Base-by-base conservation (phyloP, 2,113 vertebrate species). In the Lepus americanus region DNA sequence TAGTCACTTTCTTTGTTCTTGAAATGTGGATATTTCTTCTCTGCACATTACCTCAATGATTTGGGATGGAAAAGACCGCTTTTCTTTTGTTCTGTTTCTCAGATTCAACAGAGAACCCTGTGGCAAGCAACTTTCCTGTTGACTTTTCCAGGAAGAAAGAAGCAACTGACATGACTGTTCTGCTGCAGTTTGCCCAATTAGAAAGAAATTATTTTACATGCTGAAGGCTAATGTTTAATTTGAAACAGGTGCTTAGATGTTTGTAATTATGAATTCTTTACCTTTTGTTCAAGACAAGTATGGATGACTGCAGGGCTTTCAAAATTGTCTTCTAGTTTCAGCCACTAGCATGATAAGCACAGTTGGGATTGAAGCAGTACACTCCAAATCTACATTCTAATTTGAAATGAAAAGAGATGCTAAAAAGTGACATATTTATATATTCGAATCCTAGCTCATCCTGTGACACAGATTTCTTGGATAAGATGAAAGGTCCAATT, bases 61-160 rank as follows among this genome's bases (percentile, higher is more conserved):
- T 94, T 95, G 87, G 88, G 97, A 95, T 0, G 92, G 97, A 96
- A 98, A 98, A 96, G 77, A 78, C 85, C n/a, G 86, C 53, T 96
- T 73, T 39, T 6, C 76, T 94, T 97, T 70, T 66, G 9, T 90
- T 93, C 73, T 84, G 94, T 6, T 66, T 83, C 4, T 94, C 88
- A 96, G 25, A 80, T 74, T 88, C 81, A 90, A 76, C 84, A 66
- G 90, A 67, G 92, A 78, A 80, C 88, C 78, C 87, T 31, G 53
- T 83, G 77, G 72, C 81, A 85, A 93, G 51, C 84, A 49, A 29
- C 20, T 17, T 0, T 89, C 66, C 36, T 87, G 59, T 76, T 63
- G 77, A 85, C 59, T 89, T 94, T 90, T 91, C 76, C 36, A 97
- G 83, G 92, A 93, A 96, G 89, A 93, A 89, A 87, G 64, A 72